Conservation (phyloP, 2,888 invertebrate species). For the Prosapia bicincta region DNA sequence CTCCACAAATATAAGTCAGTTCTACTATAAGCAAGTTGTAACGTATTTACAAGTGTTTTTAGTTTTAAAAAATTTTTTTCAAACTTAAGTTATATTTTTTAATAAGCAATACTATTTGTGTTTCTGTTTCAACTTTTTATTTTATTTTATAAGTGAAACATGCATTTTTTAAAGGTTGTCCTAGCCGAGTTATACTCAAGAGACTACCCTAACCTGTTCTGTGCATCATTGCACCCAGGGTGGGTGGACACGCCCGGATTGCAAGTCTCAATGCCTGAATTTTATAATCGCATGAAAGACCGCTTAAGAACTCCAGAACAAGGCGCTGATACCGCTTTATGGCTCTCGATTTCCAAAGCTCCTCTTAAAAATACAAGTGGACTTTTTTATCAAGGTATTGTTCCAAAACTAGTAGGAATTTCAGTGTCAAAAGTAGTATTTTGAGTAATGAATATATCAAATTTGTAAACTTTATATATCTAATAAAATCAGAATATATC, state of each 20-base stretch:
- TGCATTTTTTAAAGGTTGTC: constrained; percentile 43
- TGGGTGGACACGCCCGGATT: constrained; percentile 51
- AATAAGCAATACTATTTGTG: too few species aligned
- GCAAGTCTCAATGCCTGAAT: constrained; percentile 45
- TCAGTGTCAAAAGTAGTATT: too few species aligned
- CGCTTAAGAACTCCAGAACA: constrained; percentile 46
- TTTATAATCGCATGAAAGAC: constrained; percentile 48
- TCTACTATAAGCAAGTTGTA: too few species aligned
- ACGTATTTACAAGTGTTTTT: too few species aligned
- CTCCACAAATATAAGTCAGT: too few species aligned
- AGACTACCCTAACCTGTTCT: constrained; percentile 46
- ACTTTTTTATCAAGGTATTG: constrained; percentile 46
- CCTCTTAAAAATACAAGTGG: constrained; percentile 44
- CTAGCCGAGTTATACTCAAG: constrained; percentile 47
- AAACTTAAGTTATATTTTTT: too few species aligned
- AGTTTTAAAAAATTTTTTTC: too few species aligned
- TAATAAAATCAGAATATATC: too few species aligned
- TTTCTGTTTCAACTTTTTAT: too few species aligned
- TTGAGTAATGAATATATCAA: too few species aligned
- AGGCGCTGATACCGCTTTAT: constrained; percentile 50
- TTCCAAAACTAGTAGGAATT: neutral
- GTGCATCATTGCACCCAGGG: constrained; percentile 50
- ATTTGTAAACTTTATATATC: too few species aligned
- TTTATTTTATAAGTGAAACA: too few species aligned
- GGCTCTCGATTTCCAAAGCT: constrained; percentile 47